Evolutionary conservation across 2,888 invertebrate genomes (phyloP).

Genomic region (Trilocha varians): DNA sequence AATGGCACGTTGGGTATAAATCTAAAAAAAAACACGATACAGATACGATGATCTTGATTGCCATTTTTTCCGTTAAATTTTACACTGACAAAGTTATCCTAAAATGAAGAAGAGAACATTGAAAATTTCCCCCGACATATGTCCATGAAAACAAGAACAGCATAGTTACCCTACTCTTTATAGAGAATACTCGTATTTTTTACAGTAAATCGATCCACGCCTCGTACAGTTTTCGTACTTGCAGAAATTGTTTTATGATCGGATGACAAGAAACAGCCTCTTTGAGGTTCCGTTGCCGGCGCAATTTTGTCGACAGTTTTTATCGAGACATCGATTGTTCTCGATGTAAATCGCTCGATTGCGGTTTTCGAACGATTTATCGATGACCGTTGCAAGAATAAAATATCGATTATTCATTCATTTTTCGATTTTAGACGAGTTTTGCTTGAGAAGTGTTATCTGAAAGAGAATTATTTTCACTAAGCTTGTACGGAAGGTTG

Average conservation of each 20-base stretch:
- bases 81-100: too few species aligned
- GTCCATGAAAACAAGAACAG: too few species aligned
- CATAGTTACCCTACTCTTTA: neutral
- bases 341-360: slow-evolving; percentile 29
- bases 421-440: neutral
- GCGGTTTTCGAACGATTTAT: slow-evolving; percentile 19
- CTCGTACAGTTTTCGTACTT: slow-evolving; percentile 26
- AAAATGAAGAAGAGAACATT: too few species aligned
- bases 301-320: slow-evolving; percentile 32
- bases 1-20: too few species aligned
- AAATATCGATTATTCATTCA: neutral
- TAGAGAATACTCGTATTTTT: slow-evolving; percentile 14
- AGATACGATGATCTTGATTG: too few species aligned
- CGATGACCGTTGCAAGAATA: slow-evolving; percentile 3
- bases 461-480: too few species aligned
- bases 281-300: slow-evolving; percentile 20
- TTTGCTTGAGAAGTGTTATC: too few species aligned
- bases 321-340: slow-evolving; percentile 32
- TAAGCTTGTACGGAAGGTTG: too few species aligned
- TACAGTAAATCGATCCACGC: slow-evolving; percentile 11
- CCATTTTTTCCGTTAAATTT: too few species aligned
- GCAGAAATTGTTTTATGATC: slow-evolving; percentile 32
- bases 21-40: too few species aligned
- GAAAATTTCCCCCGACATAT: too few species aligned
- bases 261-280: slow-evolving; percentile 22